Evolutionary conservation across 2,797 vertebrate genomes (phyloP), one percentile per base, ranked within the genome.

Genomic region (Hydrolagus colliei): DNA sequence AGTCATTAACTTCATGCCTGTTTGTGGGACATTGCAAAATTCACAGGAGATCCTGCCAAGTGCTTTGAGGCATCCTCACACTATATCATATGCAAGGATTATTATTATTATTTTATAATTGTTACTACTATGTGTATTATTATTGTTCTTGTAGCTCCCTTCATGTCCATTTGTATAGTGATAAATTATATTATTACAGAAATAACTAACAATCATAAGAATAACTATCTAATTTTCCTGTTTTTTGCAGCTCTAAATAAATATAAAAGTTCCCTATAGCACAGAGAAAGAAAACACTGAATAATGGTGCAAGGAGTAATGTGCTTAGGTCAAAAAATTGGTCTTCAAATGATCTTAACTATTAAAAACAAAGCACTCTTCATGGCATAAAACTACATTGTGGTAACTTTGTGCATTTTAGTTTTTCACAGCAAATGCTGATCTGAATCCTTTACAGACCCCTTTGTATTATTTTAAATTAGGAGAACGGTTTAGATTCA

Each of bases 311-410:
- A 84, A 63, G 79, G 65, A 84, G 32, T 67, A 52, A 52, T 52
- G 6, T 52, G 41, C 71, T 84, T 71, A 84, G 62, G 13, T 71
- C 67, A 84, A 84, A 9, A 71, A 68, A 84, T 84, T 52, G 71
- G 27, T 71, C 79, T 71, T 41, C 35, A 82, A 84, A 71, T 52
- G 65, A 71, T 84, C 32, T 84, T 84, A 68, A 84, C 65, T 52
- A 67, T 71, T 71, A 84, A 68, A 84, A 71, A 16, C 32, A 71
- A 20, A 67, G 71, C 32, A 84, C 27, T 68, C 65, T 71, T 71
- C 79, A 84, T 20, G 35, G 79, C 65, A 84, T 84, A 71, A 84
- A 84, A 84, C 71, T 84, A 63, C 65, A 68, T 84, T 71, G 65
- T n/a, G 65, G 27, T 68, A 63, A 27, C 52, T 68, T 82, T 68